A percentile compares a stretch with the other conserved stretches of the same genome.
phyloP scores from a whole-genome alignment of 2,888 invertebrate genomes.

The Tenthredo amoena region DNA sequence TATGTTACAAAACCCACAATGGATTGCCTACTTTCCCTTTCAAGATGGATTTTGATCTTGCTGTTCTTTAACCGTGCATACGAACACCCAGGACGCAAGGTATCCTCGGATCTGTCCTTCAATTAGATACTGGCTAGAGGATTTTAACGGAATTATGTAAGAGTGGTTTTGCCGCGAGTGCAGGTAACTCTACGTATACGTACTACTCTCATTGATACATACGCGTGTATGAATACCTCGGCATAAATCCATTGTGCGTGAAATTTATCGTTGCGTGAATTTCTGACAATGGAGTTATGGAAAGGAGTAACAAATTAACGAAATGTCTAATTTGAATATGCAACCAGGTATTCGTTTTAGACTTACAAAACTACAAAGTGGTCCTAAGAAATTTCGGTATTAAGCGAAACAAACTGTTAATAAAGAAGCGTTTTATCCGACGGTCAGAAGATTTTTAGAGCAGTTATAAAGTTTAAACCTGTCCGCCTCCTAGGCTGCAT shows the following conservation, averaged over 20 bases:
- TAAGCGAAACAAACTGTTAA: conserved; percentile 24
- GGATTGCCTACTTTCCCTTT: conserved; percentile 30
- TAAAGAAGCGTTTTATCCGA: conserved; percentile 41
- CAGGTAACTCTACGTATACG: background rate
- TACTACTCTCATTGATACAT: background rate
- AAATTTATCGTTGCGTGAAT: conserved; percentile 37
- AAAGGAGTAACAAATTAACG: conserved; percentile 1
- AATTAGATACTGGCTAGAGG: background rate
- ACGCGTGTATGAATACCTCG: background rate
- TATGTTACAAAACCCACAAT: conserved; percentile 36
- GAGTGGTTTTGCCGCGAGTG: background rate
- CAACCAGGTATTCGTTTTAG: background rate
- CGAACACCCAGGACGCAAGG: background rate
- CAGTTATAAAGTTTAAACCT: conserved; percentile 18
- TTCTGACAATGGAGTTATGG: conserved; percentile 20
- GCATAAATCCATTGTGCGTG: conserved; percentile 11
- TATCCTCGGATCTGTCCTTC: background rate
- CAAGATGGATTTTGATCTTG: conserved; percentile 2
- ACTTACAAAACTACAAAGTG: background rate
- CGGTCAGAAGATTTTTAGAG: conserved; percentile 27
- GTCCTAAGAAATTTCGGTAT: background rate
- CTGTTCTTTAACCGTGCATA: background rate
- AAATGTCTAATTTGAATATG: conserved; percentile 38
- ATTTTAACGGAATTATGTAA: background rate
- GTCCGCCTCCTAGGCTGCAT: conserved; percentile 32